These are phyloP conservation scores for Periophthalmus modestus DNA, from an alignment of 2,113 vertebrate species.

Conservation along the genomic window DNA sequence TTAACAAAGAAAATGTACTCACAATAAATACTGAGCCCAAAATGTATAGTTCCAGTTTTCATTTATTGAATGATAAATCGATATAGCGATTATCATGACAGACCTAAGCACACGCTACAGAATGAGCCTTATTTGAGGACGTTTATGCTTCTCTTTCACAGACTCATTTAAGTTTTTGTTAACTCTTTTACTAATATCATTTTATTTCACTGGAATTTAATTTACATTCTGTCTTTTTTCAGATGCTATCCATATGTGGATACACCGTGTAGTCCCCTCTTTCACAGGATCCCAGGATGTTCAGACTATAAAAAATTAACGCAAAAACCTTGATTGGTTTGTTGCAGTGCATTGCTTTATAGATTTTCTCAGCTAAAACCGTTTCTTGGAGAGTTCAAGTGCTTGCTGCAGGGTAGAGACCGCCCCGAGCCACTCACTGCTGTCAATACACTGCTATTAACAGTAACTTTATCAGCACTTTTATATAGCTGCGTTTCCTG, in stretches of 20 bases:
- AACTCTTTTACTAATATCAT: no score
- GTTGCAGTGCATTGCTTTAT: constrained; percentile 20
- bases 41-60: no score
- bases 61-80: no score
- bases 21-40: no score
- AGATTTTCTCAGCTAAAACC: constrained; percentile 7
- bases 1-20: no score
- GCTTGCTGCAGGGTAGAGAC: background rate
- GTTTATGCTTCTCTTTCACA: no score
- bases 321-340: constrained; percentile 26
- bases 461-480: constrained; percentile 1
- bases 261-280: background rate
- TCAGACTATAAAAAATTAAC: constrained; percentile 12
- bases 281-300: background rate
- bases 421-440: background rate
- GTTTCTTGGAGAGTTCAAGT: background rate
- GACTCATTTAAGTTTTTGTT: no score
- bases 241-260: no score
- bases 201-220: no score
- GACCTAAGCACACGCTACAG: no score
- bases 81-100: no score
- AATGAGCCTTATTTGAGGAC: no score
- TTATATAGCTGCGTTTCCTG: background rate
- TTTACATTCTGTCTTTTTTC: background rate
- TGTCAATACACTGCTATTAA: background rate